These are phyloP conservation scores for Apoderus coryli DNA, from an alignment of 2,888 invertebrate species.

Conservation along the genomic window DNA sequence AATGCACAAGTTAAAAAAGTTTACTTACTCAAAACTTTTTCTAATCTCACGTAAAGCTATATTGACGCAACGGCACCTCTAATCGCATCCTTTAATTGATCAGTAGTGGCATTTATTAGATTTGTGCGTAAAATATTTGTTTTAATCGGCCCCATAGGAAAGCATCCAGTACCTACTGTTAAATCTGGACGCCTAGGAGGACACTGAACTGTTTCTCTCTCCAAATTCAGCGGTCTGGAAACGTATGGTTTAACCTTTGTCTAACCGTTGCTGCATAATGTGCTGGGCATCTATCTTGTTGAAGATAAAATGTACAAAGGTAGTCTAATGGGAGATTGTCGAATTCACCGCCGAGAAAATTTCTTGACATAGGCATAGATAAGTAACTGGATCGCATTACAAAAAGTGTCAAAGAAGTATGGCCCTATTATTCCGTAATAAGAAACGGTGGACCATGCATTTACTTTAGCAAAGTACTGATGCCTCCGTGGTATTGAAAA, in stretches of 20 bases:
- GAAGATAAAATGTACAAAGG: conserved; percentile 1
- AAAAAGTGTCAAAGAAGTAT: conserved; percentile 3
- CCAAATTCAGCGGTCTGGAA: no score
- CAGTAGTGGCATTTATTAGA: no score
- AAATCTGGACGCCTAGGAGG: no score
- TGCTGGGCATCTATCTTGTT: conserved; percentile 3
- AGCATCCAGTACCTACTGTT: no score
- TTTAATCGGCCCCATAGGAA: no score
- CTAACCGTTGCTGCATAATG: not conserved
- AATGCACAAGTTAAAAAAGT: no score
- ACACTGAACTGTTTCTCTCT: no score
- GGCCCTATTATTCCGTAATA: conserved; percentile 2
- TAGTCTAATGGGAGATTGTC: conserved; percentile 1
- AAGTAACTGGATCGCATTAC: conserved; percentile 2
- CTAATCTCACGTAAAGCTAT: no score
- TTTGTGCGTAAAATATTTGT: no score
- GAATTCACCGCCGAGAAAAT: conserved; percentile 2
- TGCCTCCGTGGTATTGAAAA: conserved; percentile 3
- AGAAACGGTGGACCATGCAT: conserved; percentile 2
- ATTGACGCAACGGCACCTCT: no score
- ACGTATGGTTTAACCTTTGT: not conserved
- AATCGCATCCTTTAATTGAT: no score
- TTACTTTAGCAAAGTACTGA: conserved; percentile 2
- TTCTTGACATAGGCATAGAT: conserved; percentile 1
- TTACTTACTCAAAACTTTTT: no score